Percentiles rank a stretch among this genome's conserved stretches.
Conservation (phyloP, 1,140 invertebrate genomes). For the Ylistrum balloti region DNA sequence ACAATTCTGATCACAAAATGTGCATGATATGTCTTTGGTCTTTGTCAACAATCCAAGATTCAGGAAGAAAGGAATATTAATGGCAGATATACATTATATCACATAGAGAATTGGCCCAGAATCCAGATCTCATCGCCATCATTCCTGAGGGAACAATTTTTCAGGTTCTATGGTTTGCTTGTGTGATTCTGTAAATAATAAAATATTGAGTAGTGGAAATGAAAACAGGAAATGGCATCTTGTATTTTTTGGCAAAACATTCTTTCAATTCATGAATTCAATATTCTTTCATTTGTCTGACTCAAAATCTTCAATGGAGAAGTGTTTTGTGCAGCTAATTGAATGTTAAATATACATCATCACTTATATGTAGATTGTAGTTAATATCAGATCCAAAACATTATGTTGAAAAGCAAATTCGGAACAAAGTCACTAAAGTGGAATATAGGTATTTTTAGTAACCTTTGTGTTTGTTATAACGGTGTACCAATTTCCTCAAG, state of each 20-base stretch:
- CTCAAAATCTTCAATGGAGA: not conserved
- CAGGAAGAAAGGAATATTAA: not conserved
- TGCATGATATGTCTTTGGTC: not conserved
- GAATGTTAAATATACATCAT: too few species aligned
- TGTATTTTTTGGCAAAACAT: not conserved
- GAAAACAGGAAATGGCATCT: not conserved
- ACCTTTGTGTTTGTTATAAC: too few species aligned
- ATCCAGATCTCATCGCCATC: not conserved
- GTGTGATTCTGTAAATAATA: not conserved
- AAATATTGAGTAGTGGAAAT: not conserved
- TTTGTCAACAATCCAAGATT: constrained; percentile 24
- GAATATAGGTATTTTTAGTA: too few species aligned
- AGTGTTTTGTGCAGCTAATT: too few species aligned
- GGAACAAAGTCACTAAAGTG: too few species aligned
- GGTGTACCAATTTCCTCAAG: too few species aligned
- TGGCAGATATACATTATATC: not conserved
- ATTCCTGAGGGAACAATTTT: not conserved
- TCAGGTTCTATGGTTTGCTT: not conserved
- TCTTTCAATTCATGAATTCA: not conserved
- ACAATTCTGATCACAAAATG: constrained; percentile 2
- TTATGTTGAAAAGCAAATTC: too few species aligned
- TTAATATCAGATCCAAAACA: too few species aligned
- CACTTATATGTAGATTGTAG: too few species aligned
- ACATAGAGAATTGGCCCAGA: not conserved
- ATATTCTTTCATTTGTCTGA: not conserved